Conservation (phyloP, 2,888 invertebrate genomes). For the Stenichneumon culpator region DNA sequence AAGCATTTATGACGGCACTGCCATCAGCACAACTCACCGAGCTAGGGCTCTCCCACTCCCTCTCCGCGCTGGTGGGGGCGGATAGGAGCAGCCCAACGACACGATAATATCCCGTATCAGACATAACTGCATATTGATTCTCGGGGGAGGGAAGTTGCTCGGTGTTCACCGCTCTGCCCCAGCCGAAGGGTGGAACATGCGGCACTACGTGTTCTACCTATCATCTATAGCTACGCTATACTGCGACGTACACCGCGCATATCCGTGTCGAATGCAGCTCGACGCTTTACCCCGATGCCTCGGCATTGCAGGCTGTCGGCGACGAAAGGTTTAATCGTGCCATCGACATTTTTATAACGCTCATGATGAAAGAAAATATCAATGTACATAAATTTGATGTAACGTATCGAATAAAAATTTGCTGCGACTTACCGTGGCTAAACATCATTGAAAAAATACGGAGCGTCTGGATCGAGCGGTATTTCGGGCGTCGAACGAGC, state of each 20-base stretch:
- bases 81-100: slow-evolving; percentile 57
- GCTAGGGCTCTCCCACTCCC: slow-evolving; percentile 16
- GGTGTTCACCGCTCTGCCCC: slow-evolving; percentile 9
- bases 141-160: slow-evolving; percentile 50
- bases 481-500: no score
- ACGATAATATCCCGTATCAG: slow-evolving; percentile 72
- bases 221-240: background rate
- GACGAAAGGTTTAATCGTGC: background rate
- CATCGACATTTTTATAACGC: background rate
- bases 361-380: background rate
- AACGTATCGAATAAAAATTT: background rate
- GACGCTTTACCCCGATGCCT: slow-evolving; percentile 19
- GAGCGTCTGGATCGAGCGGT: background rate
- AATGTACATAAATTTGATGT: background rate
- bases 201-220: slow-evolving; percentile 9
- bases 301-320: background rate
- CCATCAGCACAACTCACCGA: slow-evolving; percentile 66
- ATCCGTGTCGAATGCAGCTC: slow-evolving; percentile 14
- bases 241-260: background rate
- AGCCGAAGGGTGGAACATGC: slow-evolving; percentile 37
- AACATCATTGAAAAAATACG: background rate
- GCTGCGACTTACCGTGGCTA: background rate
- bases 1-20: slow-evolving; percentile 65
- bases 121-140: slow-evolving; percentile 74
- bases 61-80: slow-evolving; percentile 23